phyloP scores from a whole-genome alignment of 2,797 vertebrate species.

The Pantherophis alleghaniensis region DNA sequence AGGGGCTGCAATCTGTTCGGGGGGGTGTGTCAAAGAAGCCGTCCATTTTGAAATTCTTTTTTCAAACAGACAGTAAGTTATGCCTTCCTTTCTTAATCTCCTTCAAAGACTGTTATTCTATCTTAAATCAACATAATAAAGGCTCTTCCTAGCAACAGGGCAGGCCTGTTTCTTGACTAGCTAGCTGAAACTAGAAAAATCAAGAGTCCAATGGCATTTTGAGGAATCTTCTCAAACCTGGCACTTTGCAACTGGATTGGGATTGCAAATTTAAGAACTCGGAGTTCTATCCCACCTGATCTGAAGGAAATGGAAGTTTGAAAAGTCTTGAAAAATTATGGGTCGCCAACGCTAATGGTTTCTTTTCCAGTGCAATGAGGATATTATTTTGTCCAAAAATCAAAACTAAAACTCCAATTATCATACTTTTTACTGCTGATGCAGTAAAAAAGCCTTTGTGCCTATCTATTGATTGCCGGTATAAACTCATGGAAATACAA shows the following conservation, averaged over 20 bases:
- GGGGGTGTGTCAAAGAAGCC: no score
- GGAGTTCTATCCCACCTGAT: background rate
- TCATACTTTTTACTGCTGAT: background rate
- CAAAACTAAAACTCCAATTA: background rate
- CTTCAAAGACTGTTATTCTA: no score
- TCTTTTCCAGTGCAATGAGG: background rate
- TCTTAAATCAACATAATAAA: no score
- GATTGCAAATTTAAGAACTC: background rate
- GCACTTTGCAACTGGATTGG: background rate
- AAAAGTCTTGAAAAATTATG: background rate
- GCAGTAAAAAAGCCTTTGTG: background rate
- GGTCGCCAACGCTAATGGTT: background rate
- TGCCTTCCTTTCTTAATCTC: no score
- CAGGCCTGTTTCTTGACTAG: background rate
- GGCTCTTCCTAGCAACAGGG: no score
- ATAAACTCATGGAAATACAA: background rate
- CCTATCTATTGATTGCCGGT: background rate
- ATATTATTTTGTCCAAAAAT: background rate
- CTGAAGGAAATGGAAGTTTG: background rate
- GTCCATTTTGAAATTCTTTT: no score
- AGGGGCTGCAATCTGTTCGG: no score
- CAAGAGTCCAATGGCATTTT: background rate
- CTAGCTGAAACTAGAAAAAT: background rate
- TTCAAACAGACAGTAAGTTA: no score
- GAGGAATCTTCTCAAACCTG: background rate